Base-by-base conservation (phyloP, 2,888 invertebrate species). In the Hypolimnas misippus region DNA sequence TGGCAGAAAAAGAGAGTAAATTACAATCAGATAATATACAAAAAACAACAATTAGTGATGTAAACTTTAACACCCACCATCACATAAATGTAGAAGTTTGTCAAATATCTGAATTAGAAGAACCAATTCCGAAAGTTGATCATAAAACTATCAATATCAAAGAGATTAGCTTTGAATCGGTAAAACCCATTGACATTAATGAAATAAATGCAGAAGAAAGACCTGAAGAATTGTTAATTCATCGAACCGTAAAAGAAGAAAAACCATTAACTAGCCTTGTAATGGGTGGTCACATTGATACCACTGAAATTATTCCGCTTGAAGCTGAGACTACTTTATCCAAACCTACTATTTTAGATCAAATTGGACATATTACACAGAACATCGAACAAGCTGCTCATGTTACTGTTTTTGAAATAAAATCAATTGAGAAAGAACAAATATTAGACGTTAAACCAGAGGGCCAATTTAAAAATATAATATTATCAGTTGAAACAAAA, bases 351-450 rank as follows among this genome's bases (percentile, higher is more conserved):
- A 71, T n/a, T n/a, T n/a, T 69, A 74, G 81, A 71, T 67, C 77
- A 71, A 68, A 77, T 35, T 38, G 69, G 60, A 72, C 77, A 62
- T 63, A 82, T 66, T 57, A 67, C 64, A 46, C 68, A 65, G 70
- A 81, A 70, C 65, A 59, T 71, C 62, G 77, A 75, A 71, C 63
- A 89, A 31, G 83, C 91, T 57, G 93, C 93, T 76, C 90, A 94
- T 74, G 69, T 95, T 40, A 87, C 93, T 62, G 79, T 94, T 10
- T 89, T 85, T 12, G 93, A 94, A 78, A 79, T 84, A 31, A 79
- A 92, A 70, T 75, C 83, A 54, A 86, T 79, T 33, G 94, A 94
- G 67, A 89, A 86, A 68, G 93, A 93, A 84, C 68, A 73, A 4
- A 29, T 58, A 2, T 66, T 81, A 14, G 70, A 77, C 21, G 59